A percentile compares a stretch with the other conserved stretches of the same genome.
Conservation (phyloP, 2,888 invertebrate species). For the Hirudinaria manillensis region DNA sequence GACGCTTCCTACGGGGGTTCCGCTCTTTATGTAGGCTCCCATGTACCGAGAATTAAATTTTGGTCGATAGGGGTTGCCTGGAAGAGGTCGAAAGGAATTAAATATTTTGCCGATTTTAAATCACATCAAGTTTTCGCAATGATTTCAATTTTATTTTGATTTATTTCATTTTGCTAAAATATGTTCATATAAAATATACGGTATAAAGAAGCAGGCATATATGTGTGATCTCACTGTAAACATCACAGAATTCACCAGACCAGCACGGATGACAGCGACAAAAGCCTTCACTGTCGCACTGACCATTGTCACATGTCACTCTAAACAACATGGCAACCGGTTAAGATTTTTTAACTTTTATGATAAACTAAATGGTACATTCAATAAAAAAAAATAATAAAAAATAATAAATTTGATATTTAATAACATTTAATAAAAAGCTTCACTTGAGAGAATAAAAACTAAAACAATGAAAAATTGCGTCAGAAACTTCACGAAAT, state of each 20-base stretch:
- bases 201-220: neutral
- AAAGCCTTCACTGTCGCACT: slow-evolving; percentile 22
- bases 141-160: too few species aligned
- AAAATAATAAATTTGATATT: too few species aligned
- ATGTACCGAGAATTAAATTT: neutral
- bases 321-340: neutral
- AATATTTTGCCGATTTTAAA: neutral
- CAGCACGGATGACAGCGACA: slow-evolving; percentile 34
- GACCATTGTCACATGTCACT: slow-evolving; percentile 28
- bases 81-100: neutral
- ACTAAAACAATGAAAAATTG: too few species aligned
- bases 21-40: neutral
- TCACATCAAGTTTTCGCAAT: neutral
- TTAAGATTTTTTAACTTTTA: too few species aligned
- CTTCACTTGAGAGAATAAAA: too few species aligned
- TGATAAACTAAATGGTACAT: too few species aligned
- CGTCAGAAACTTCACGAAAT: too few species aligned
- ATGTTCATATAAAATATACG: neutral
- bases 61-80: neutral
- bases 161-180: neutral
- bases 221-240: slow-evolving; percentile 24
- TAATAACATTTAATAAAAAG: too few species aligned
- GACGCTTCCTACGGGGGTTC: neutral
- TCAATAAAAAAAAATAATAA: too few species aligned
- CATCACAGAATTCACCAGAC: slow-evolving; percentile 30